Conservation (phyloP, 37 sponge, comb jelly and placozoan species). For the Cliona cf. orientalis region DNA sequence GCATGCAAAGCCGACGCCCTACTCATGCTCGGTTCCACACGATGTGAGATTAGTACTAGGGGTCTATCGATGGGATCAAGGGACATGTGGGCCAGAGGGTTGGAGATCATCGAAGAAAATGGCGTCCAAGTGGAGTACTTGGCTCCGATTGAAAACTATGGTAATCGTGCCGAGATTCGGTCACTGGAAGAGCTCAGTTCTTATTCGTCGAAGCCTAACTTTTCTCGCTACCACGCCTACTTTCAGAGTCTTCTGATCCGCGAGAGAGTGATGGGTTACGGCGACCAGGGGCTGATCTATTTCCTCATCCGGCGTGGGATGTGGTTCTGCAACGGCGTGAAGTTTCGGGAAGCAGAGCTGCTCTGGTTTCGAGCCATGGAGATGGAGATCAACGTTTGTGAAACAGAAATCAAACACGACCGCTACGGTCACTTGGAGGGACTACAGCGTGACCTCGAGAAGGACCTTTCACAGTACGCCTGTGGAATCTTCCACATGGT, state of each 20-base stretch:
- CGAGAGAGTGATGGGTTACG: constrained; percentile 81
- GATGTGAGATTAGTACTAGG: constrained; percentile 67
- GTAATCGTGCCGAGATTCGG: constrained; percentile 33
- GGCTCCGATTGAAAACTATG: constrained; percentile 57
- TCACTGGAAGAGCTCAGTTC: constrained; percentile 22
- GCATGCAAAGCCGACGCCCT: constrained; percentile 69
- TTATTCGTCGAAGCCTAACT: constrained; percentile 17
- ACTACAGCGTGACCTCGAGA: constrained; percentile 73
- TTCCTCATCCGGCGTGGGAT: constrained; percentile 63
- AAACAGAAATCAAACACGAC: constrained; percentile 48
- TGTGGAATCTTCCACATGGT: constrained; percentile 72
- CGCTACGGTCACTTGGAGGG: constrained; percentile 70
- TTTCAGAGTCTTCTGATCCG: constrained; percentile 81
- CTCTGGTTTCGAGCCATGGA: constrained; percentile 75
- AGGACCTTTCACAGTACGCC: constrained; percentile 74
- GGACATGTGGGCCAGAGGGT: constrained; percentile 48
- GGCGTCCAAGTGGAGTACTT: constrained; percentile 14
- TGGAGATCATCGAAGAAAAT: constrained; percentile 22
- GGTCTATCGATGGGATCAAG: constrained; percentile 48
- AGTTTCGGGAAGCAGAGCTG: constrained; percentile 47
- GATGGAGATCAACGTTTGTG: constrained; percentile 64
- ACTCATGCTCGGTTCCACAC: constrained; percentile 71
- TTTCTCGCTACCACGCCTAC: constrained; percentile 54
- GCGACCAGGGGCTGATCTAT: constrained; percentile 76
- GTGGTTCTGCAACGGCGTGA: constrained; percentile 36